Percentiles rank a stretch among this genome's conserved stretches.
Evolutionary conservation across 2,113 vertebrate genomes (phyloP).

Genomic region (Solenodon paradoxus): DNA sequence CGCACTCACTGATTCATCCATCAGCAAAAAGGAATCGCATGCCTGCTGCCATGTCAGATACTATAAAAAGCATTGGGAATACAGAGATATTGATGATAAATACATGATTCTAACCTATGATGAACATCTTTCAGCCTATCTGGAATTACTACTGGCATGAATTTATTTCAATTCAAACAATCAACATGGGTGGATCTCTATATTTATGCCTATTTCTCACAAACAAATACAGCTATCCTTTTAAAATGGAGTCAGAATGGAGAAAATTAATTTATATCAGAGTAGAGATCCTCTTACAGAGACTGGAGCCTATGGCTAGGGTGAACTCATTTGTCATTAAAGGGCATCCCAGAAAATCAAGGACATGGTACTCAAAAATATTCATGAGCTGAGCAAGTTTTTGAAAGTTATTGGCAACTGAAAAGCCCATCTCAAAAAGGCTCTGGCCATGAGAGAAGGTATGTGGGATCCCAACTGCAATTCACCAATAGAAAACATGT

Average conservation of each 20-base stretch:
- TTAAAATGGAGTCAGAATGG: background rate
- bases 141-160: background rate
- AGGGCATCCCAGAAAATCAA: background rate
- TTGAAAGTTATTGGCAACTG: background rate
- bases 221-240: background rate
- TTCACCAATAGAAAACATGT: background rate
- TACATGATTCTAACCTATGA: background rate
- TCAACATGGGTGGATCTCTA: background rate
- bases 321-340: background rate
- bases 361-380: background rate
- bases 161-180: slow-evolving; percentile 31
- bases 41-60: background rate
- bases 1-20: background rate
- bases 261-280: background rate
- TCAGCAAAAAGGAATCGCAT: background rate
- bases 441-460: background rate
- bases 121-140: background rate
- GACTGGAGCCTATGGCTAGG: background rate
- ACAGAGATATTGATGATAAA: background rate
- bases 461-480: background rate
- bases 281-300: background rate
- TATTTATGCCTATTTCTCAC: background rate
- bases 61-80: background rate
- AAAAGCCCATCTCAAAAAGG: background rate
- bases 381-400: background rate